phyloP scores from a whole-genome alignment of 2,113 vertebrate genomes.

The Myiagra hebetior region DNA sequence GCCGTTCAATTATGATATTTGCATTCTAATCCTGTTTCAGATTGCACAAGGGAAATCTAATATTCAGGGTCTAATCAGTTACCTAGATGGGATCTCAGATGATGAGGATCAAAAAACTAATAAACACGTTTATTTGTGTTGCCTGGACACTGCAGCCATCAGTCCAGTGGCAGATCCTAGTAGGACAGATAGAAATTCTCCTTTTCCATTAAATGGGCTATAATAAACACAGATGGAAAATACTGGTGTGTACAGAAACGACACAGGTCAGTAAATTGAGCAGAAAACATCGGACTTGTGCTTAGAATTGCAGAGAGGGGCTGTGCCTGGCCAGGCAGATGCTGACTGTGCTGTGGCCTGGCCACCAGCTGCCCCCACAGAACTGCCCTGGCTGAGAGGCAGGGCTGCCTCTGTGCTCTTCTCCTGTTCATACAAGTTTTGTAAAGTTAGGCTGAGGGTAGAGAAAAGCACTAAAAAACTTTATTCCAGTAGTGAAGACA shows the following conservation, averaged over 20 bases:
- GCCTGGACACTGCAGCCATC: background rate
- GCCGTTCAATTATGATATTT: background rate
- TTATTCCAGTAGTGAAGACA: fast-evolving
- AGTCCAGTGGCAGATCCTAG: background rate
- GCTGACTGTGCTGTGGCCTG: background rate
- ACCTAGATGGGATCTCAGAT: background rate
- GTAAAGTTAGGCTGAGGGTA: background rate
- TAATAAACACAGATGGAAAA: background rate
- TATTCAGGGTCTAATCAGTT: background rate
- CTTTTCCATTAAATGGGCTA: background rate
- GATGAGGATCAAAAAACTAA: background rate
- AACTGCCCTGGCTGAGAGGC: fast-evolving
- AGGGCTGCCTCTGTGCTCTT: fast-evolving
- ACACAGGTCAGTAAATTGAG: background rate
- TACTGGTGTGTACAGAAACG: background rate
- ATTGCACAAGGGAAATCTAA: background rate
- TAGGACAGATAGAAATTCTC: background rate
- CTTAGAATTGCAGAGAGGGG: background rate
- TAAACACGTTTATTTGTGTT: background rate
- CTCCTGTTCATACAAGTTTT: background rate
- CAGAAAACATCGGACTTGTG: background rate
- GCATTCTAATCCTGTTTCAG: background rate
- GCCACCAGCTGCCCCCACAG: fast-evolving
- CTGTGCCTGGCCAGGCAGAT: background rate
- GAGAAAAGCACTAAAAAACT: background rate